Conservation (phyloP, 2,113 vertebrate species). For the Ictidomys tridecemlineatus region DNA sequence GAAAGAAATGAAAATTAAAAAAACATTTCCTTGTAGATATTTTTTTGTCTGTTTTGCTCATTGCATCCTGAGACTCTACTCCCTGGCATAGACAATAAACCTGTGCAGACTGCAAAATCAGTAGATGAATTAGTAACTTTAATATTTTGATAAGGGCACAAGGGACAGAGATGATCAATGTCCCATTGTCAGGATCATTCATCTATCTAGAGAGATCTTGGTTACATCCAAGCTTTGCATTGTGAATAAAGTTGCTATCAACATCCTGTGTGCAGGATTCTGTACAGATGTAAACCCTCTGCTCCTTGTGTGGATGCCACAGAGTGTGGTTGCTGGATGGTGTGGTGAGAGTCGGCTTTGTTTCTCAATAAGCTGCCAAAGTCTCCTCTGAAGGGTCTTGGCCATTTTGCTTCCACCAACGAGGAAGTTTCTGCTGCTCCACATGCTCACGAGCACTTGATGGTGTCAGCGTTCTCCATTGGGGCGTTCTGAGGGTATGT, state of each 20-base stretch:
- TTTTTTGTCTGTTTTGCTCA: not conserved
- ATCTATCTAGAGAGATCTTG: not conserved
- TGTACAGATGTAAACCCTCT: not conserved
- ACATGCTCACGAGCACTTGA: no score
- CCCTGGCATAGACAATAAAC: not conserved
- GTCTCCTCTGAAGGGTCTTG: no score
- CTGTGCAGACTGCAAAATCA: conserved; percentile 7
- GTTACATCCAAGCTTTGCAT: not conserved
- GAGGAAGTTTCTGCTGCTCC: not conserved
- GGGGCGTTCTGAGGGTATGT: not conserved
- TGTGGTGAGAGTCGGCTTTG: no score
- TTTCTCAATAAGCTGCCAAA: not conserved
- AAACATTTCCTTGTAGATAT: no score
- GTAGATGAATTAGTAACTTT: not conserved
- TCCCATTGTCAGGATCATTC: not conserved
- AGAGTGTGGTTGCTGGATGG: not conserved
- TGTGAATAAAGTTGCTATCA: not conserved
- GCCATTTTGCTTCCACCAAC: not conserved
- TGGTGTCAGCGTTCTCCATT: not conserved
- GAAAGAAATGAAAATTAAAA: no score
- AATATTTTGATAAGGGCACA: not conserved
- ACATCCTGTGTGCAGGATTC: not conserved
- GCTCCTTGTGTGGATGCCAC: not conserved
- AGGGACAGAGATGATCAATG: not conserved
- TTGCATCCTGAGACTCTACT: not conserved